Evolutionary conservation across 2,113 vertebrate genomes (phyloP).

Genomic region (Nycticorax nycticorax): DNA sequence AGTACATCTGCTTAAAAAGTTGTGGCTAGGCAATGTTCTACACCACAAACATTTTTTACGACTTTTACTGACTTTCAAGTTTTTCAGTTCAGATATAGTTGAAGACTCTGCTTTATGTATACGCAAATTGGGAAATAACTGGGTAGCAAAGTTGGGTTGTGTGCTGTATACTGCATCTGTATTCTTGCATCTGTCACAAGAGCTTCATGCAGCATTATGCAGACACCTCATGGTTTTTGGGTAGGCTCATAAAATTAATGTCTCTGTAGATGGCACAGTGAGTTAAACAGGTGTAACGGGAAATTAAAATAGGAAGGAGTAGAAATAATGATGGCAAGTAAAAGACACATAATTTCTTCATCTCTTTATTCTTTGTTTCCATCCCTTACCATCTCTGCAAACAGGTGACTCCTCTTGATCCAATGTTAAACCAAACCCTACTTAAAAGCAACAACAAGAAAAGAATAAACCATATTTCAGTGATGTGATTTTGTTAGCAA

Average conservation of each 20-base stretch:
- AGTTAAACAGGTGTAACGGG: constrained; percentile 21
- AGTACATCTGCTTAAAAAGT: constrained; percentile 70
- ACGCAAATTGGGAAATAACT: constrained; percentile 20
- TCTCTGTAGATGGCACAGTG: constrained; percentile 15
- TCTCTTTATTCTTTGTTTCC: background rate
- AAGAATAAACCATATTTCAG: background rate
- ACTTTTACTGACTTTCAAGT: constrained; percentile 50
- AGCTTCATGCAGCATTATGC: background rate
- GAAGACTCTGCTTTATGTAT: constrained; percentile 10
- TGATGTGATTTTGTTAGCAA: background rate
- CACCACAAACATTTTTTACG: constrained; percentile 49
- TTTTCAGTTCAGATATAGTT: constrained; percentile 33
- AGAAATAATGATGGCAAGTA: background rate
- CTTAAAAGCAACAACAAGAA: background rate
- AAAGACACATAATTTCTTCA: background rate
- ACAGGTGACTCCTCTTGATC: background rate
- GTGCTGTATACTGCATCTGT: background rate
- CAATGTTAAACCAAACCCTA: background rate
- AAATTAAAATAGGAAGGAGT: background rate
- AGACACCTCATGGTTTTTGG: background rate
- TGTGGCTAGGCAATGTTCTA: constrained; percentile 47
- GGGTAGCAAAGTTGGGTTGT: background rate
- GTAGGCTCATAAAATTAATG: background rate
- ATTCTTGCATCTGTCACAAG: constrained; percentile 5
- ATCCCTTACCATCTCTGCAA: background rate